Evolutionary conservation across 2,888 invertebrate genomes (phyloP).

Genomic region (Ashinkailepas kermadecensis): DNA sequence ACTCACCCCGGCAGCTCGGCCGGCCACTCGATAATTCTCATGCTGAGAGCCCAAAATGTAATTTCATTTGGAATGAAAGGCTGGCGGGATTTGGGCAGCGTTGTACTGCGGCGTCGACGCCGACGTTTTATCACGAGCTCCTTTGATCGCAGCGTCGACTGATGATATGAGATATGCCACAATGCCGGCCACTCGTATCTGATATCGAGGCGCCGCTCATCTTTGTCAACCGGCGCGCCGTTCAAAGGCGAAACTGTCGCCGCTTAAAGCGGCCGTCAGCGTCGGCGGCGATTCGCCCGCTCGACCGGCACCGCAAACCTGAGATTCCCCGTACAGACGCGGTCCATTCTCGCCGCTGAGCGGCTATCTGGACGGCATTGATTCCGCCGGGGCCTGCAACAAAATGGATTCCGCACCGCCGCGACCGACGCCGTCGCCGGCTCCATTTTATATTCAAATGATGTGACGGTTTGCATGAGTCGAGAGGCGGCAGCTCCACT

Average conservation of each 20-base stretch:
- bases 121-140: background rate
- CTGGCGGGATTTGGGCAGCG: background rate
- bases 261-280: background rate
- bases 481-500: background rate
- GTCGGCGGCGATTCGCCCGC: background rate
- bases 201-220: background rate
- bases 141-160: background rate
- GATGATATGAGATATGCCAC: background rate
- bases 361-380: too few relatives aligned
- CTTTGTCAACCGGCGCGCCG: background rate
- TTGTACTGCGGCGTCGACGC: background rate
- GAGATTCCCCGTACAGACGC: background rate
- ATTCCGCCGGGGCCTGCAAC: background rate
- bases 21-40: background rate
- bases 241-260: background rate
- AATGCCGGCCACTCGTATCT: background rate
- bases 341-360: too few relatives aligned
- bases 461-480: background rate
- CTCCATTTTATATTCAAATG: conserved; percentile 12
- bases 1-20: background rate
- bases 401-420: conserved; percentile 1
- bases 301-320: background rate
- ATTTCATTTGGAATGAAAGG: background rate
- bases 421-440: background rate
- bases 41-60: background rate